These are phyloP conservation scores for Mirounga angustirostris DNA, from an alignment of 2,113 vertebrate species.

Conservation along the genomic window DNA sequence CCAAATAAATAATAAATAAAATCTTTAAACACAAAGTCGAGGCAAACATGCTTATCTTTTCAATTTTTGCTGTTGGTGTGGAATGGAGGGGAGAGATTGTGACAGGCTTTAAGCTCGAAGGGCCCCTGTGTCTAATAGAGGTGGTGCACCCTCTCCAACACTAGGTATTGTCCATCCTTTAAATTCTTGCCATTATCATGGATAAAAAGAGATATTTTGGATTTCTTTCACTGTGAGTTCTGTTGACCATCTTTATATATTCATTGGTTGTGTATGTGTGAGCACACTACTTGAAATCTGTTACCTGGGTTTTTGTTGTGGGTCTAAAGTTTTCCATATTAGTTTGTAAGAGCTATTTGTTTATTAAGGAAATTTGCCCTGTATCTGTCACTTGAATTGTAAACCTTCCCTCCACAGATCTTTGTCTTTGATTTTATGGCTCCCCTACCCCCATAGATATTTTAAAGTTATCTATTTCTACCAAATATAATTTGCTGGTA, in stretches of 20 bases:
- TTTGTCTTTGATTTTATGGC: not conserved
- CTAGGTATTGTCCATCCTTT: not conserved
- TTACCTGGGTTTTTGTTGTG: not conserved
- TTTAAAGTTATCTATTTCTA: not conserved
- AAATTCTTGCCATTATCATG: not conserved
- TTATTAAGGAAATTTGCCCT: not conserved
- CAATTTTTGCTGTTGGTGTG: not conserved
- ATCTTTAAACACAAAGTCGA: not conserved
- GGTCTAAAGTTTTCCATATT: not conserved
- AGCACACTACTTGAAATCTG: not conserved
- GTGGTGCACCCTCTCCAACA: rapidly evolving
- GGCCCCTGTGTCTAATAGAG: rapidly evolving
- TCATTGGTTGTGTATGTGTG: not conserved
- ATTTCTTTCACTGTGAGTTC: not conserved
- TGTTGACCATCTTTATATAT: not conserved
- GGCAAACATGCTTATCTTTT: not conserved
- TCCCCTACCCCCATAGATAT: rapidly evolving
- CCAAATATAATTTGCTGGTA: not conserved
- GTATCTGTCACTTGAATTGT: not conserved
- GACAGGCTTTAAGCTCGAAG: too few relatives aligned
- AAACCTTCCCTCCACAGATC: not conserved
- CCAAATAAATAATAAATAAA: too few relatives aligned
- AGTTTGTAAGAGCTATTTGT: not conserved
- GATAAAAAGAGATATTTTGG: not conserved
- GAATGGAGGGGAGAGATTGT: not conserved